These are phyloP conservation scores for Perdita meconis DNA, from an alignment of 2,888 invertebrate genomes.

Conservation along the genomic window DNA sequence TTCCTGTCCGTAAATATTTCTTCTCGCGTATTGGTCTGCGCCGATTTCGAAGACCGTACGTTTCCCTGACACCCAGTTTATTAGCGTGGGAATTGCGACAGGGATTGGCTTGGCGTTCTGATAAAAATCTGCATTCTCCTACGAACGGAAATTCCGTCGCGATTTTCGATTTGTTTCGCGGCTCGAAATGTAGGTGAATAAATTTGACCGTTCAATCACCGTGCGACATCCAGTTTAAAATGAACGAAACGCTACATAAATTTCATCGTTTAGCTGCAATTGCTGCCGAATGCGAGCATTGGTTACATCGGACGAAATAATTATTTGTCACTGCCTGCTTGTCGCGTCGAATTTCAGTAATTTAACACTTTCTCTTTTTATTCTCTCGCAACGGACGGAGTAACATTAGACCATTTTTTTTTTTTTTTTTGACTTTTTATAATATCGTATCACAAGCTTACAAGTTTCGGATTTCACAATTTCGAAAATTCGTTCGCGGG, in stretches of 20 bases:
- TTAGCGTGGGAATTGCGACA: conserved; percentile 27
- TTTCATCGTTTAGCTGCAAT: conserved; percentile 25
- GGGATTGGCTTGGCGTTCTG: conserved; percentile 27
- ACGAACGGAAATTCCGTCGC: conserved; percentile 3
- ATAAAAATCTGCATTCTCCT: conserved; percentile 28
- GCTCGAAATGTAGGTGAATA: conserved; percentile 12
- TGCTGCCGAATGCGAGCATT: too few relatives aligned
- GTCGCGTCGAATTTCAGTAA: too few relatives aligned
- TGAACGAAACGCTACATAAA: conserved; percentile 30
- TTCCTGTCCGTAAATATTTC: neutral
- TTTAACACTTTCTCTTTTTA: too few relatives aligned
- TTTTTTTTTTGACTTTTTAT: too few relatives aligned
- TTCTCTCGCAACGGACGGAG: too few relatives aligned
- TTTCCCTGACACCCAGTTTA: conserved; percentile 8
- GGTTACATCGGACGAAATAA: too few relatives aligned
- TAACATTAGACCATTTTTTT: too few relatives aligned
- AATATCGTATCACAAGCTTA: too few relatives aligned
- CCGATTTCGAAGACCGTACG: neutral
- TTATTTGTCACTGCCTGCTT: too few relatives aligned
- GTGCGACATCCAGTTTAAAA: conserved; percentile 18
- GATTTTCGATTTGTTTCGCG: conserved; percentile 7
- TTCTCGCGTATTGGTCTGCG: neutral
- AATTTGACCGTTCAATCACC: conserved; percentile 41
- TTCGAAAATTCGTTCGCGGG: too few relatives aligned
- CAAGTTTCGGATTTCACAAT: too few relatives aligned